Evolutionary conservation across 2,113 vertebrate species (phyloP), one percentile per base, ranked within the genome.

Genomic region (Cryptomyrus ogoouensis): DNA sequence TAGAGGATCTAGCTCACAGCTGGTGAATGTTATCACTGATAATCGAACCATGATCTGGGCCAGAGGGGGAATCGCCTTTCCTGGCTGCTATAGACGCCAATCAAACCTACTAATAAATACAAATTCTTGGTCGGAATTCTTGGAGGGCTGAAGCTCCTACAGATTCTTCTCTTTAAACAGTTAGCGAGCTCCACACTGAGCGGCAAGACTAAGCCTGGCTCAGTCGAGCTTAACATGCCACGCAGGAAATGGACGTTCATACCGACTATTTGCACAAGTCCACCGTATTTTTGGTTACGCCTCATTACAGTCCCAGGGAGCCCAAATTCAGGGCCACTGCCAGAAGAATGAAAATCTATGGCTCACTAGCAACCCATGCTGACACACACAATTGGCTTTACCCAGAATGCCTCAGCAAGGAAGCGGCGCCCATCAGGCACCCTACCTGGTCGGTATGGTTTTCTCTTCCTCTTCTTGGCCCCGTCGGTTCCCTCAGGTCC

Each of bases 361-460:
- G 35, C 13, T 35, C 17, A 19, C 12, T 19, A 80, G 35, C 35
- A 6, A 7, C 5, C 15, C 35, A 80, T 19, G 74, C 15, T 2
- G 15, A 42, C 35, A 35, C 35, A 42, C 62, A 70, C 62, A 70
- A 13, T 80, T 19, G 13, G 15, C 35, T 42, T 39, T 42, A 80
- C 83, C 83, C 83, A 46, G 44, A 84, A 13, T 96, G 35, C 83
- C 39, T 84, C 5, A 47, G 44, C 8, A 1, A 12, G 19, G 19
- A 24, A 52, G 85, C n/a, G 96, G 0, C 96, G 97, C 94, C 91
- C 93, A 96, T 95, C 94, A 94, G 92, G 92, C 93, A 93, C 91
- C 93, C 91, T 95, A 99, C 98, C 98, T 93, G 98, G 98, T 94
- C 98, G 96, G 93, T 99, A 99, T n/a, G 98, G 98, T 94, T 99